Conservation (phyloP, 2,888 invertebrate genomes). For the Agrochola lota region DNA sequence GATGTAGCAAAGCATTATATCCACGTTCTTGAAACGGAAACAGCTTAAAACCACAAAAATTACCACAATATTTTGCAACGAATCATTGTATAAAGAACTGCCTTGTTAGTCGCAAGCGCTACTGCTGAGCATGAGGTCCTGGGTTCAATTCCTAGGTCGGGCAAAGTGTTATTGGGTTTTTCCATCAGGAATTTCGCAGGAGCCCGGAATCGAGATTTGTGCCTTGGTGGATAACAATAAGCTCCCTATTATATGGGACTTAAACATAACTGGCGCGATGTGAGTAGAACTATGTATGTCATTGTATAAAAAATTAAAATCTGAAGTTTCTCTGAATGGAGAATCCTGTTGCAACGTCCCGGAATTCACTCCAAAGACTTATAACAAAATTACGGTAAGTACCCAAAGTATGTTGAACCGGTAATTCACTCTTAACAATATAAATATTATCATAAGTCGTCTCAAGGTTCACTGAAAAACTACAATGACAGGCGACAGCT, state of each 20-base stretch:
- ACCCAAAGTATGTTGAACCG: not conserved
- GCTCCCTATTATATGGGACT: no score
- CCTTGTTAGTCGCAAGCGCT: no score
- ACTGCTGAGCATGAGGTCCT: no score
- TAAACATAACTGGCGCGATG: no score
- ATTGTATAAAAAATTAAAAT: not conserved
- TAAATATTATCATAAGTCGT: not conserved
- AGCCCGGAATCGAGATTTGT: no score
- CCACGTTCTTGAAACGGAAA: not conserved
- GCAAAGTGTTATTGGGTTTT: no score
- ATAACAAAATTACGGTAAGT: slow-evolving; percentile 4
- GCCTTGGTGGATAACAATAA: no score
- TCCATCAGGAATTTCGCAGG: no score
- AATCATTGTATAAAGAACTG: no score
- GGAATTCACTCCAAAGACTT: not conserved
- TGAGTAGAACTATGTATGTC: no score
- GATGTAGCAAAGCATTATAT: not conserved
- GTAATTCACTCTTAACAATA: not conserved
- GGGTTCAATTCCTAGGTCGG: no score
- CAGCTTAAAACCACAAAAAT: not conserved
- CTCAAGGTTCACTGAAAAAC: slow-evolving; percentile 32
- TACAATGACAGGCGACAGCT: not conserved
- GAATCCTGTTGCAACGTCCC: not conserved
- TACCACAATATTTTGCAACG: not conserved
- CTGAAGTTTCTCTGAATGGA: not conserved